Base-by-base conservation (phyloP, 2,888 invertebrate genomes). In the Galerucella calmariensis region DNA sequence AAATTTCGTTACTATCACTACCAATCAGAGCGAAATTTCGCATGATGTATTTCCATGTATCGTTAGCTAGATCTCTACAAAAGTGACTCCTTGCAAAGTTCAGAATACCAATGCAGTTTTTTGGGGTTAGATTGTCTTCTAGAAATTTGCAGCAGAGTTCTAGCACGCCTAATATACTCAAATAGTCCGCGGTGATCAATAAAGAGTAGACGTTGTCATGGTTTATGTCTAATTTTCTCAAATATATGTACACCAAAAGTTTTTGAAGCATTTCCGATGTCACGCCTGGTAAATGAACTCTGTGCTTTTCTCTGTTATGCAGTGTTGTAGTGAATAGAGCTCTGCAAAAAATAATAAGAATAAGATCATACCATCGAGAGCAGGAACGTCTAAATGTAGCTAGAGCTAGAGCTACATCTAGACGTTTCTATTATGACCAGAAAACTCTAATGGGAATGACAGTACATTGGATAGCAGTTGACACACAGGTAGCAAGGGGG, bases 141-240 rank as follows among this genome's bases (percentile, higher is more conserved):
- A 97, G 90, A 83, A 92, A 95, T 65, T 94, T 91, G 83, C 94
- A 94, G 87, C 97, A 97, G 24, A 94, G 90, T 79, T 94, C 92
- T 68, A 96, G 90, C 62, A 97, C 92, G 0, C 95, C 95, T 63
- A 94, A 89, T 79, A 97, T 94, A 82, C 94, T 93, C 71, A 97
- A 91, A 85, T 96, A 97, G 88, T 97, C 97, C 3, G 97, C 95
- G 0, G 94, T 93, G 81, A 94, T 92, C 58, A 97, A 90, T 14
- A 97, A 89, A 82, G 93, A 91, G 82, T 94, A 93, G 0, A 97
- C 96, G 84, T 96, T 97, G 48, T 92, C 91, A 53, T 92, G 91
- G 74, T 90, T 93, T 35, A 97, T 91, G 75, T 92, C 92, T 70
- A 95, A 91, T 78, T 92, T 92, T 69, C 96, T 90, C 59, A 96